Evolutionary conservation across 2,797 vertebrate species (phyloP).

Genomic region (Podarcis siculus): DNA sequence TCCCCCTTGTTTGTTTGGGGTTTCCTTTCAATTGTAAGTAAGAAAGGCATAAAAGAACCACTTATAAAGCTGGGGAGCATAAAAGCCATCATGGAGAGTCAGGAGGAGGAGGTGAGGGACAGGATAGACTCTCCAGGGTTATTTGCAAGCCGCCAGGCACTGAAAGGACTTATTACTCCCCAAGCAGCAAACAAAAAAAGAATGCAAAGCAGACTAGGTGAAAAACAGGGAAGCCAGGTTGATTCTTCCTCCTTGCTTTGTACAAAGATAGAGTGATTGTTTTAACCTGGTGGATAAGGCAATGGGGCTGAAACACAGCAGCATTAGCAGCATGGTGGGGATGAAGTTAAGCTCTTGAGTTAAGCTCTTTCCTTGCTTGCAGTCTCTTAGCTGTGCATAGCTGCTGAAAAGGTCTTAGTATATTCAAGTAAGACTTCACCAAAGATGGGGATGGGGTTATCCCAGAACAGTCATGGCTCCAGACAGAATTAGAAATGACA

Average conservation of each 20-base stretch:
- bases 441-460: not conserved
- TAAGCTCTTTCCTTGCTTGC: not conserved
- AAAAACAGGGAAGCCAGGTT: not conserved
- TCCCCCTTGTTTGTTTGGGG: not conserved
- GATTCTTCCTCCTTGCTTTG: not conserved
- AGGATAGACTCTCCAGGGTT: not conserved
- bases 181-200: conserved; percentile 6
- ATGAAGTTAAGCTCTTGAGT: not conserved
- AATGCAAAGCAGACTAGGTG: not conserved
- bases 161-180: not conserved
- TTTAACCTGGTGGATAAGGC: not conserved
- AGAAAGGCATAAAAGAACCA: conserved; percentile 20
- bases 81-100: not conserved
- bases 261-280: not conserved
- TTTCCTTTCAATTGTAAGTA: conserved; percentile 14
- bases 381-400: not conserved
- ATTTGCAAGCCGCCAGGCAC: not conserved
- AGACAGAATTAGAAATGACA: not conserved
- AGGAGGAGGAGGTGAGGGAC: not conserved
- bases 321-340: not conserved
- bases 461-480: not conserved
- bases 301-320: not conserved
- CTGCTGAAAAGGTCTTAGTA: not conserved
- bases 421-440: too few species aligned
- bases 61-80: conserved; percentile 12